A percentile compares a stretch with the other conserved stretches of the same genome.
Evolutionary conservation across 1,140 invertebrate genomes (phyloP).

Genomic region (Choristoneura fumiferana): DNA sequence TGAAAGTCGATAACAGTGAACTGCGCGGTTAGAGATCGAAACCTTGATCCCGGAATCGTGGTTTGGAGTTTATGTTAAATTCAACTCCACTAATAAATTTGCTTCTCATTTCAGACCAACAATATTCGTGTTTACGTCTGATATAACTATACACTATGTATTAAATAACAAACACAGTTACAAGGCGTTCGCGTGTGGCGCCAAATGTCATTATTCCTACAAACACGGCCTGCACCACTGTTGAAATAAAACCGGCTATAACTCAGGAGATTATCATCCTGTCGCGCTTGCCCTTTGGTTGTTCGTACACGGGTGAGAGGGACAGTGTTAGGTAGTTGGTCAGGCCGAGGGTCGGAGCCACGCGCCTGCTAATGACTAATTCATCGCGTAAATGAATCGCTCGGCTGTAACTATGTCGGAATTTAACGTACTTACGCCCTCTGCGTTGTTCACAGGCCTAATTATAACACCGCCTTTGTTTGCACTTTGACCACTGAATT

Average conservation of each 20-base stretch:
- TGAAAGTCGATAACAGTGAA: neutral
- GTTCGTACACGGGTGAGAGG: neutral
- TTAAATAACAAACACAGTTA: slow-evolving; percentile 15
- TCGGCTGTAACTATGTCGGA: slow-evolving; percentile 15
- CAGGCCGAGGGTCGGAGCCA: neutral
- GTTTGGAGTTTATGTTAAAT: neutral
- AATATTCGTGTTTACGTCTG: too few species aligned
- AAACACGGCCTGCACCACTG: neutral
- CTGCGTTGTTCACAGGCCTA: slow-evolving; percentile 2
- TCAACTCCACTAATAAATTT: too few species aligned
- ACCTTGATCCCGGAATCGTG: neutral
- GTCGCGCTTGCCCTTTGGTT: neutral
- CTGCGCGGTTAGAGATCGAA: neutral
- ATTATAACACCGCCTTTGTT: slow-evolving; percentile 13
- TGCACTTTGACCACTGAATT: neutral
- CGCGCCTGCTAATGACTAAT: slow-evolving; percentile 25
- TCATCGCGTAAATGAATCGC: slow-evolving; percentile 25
- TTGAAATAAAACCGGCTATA: slow-evolving; percentile 3
- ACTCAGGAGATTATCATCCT: neutral
- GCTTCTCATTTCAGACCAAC: too few species aligned
- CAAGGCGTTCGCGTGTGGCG: slow-evolving; percentile 12
- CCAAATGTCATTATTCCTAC: slow-evolving; percentile 2
- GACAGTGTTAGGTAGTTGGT: neutral
- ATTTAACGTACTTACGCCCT: slow-evolving; percentile 17
- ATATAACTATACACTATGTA: neutral